phyloP scores from a whole-genome alignment of 1,140 invertebrate genomes.

The Apocrypta bakeri region DNA sequence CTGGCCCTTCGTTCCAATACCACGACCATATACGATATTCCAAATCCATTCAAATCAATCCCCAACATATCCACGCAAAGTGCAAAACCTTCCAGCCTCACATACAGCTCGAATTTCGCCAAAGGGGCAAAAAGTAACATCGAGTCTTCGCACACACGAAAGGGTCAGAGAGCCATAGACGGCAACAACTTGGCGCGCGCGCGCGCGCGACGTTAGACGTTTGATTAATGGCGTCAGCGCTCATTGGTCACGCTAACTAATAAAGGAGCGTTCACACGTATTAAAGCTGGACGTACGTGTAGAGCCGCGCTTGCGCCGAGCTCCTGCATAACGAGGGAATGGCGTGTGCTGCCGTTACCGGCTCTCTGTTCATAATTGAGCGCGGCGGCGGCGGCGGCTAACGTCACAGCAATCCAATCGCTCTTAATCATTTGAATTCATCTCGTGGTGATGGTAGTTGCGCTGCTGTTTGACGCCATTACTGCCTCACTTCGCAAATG shows the following conservation, averaged over 20 bases:
- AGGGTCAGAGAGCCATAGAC: no score
- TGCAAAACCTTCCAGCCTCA: no score
- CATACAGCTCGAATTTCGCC: not conserved
- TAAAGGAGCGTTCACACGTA: conserved; percentile 73
- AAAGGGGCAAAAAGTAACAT: not conserved
- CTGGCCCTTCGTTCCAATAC: no score
- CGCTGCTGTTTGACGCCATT: conserved; percentile 23
- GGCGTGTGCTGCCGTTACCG: conserved; percentile 58
- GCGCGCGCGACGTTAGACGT: conserved; percentile 62
- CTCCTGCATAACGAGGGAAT: conserved; percentile 70
- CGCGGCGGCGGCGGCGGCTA: conserved; percentile 54
- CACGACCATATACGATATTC: no score
- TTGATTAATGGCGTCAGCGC: conserved; percentile 72
- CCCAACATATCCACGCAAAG: not conserved
- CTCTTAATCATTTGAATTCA: conserved; percentile 72
- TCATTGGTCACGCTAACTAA: conserved; percentile 73
- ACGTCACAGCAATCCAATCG: conserved; percentile 66
- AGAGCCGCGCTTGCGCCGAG: conserved; percentile 56
- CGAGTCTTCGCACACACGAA: no score
- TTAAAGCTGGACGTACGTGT: conserved; percentile 63
- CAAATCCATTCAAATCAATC: no score
- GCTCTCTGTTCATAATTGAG: conserved; percentile 66
- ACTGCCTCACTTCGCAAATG: conserved; percentile 5
- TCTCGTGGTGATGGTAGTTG: conserved; percentile 55
- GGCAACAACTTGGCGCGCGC: not conserved